Base-by-base conservation (phyloP, 2,888 invertebrate genomes). In the Cataglyphis rosenhaueri region DNA sequence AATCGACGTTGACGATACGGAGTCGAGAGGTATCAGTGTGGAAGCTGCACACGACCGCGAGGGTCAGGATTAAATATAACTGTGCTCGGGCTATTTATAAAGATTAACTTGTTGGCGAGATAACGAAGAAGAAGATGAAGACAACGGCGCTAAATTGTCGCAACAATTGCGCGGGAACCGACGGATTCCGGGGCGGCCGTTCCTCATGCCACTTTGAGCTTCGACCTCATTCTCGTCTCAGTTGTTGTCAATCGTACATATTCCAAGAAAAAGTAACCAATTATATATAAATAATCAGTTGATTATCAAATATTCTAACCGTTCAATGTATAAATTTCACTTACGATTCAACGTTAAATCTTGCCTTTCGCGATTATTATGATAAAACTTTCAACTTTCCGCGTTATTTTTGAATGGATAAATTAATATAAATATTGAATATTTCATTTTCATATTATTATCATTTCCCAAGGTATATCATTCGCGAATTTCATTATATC, bases 31-130 rank as follows among this genome's bases (percentile, higher is more conserved):
- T 89, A 90, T 89, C 91, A 89, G 86, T 87, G 89, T 84, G 88
- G 89, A 91, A 89, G 89, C 84, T 81, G 71, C 48, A 52, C 48
- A 52, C 87, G 86, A 87, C 84, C 88, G 88, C 92, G 93, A 93
- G 92, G 93, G 93, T 93, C 93, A 93, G 92, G 93, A 93, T 94
- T 93, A 94, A 93, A 94, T 93, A 93, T 93, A 94, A 92, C 93
- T 91, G 86, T 91, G 91, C 92, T 92, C 92, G 91, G 65, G 93
- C 94, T 94, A 94, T 94, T 94, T 94, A 93, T 94, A 93, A 93
- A 92, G 93, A 93, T 94, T 93, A 94, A 93, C 93, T 93, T 92
- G 93, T 93, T 93, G 92, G 92, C 91, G 92, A 92, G 93, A 94
- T 94, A 94, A 94, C 93, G 92, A 92, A 93, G 92, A 89, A 89